Evolutionary conservation across 2,888 invertebrate genomes (phyloP).

Genomic region (Macaria notata): DNA sequence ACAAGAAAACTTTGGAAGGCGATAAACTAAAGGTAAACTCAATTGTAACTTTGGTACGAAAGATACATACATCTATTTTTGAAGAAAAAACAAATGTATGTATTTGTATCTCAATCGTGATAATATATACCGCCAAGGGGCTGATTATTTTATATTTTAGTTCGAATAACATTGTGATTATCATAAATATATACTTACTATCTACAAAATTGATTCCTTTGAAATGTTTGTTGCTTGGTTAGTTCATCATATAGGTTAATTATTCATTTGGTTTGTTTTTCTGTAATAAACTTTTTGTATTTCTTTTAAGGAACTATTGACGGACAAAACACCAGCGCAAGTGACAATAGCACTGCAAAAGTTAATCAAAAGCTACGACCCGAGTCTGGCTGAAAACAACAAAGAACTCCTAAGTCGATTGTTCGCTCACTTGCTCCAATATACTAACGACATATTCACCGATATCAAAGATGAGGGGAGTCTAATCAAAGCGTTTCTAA

Average conservation of each 20-base stretch:
- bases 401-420: constrained; percentile 88
- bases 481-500: constrained; percentile 80
- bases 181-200: too few relatives aligned
- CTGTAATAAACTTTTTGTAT: not conserved
- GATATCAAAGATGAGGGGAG: constrained; percentile 56
- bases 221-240: too few relatives aligned
- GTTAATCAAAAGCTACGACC: constrained; percentile 94
- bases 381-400: constrained; percentile 89
- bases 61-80: too few relatives aligned
- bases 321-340: constrained; percentile 83
- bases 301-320: constrained; percentile 78
- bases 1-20: constrained; percentile 57
- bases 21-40: constrained; percentile 62
- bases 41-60: too few relatives aligned
- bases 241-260: too few relatives aligned
- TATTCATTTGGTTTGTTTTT: too few relatives aligned
- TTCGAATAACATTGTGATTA: too few relatives aligned
- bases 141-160: too few relatives aligned
- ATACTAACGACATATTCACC: constrained; percentile 86
- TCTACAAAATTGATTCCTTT: too few relatives aligned
- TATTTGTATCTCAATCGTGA: too few relatives aligned
- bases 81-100: too few relatives aligned
- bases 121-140: too few relatives aligned
- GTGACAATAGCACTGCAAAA: constrained; percentile 88
- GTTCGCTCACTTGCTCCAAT: constrained; percentile 89